Conservation (phyloP, 2,113 vertebrate species). For the Phasianus colchicus region DNA sequence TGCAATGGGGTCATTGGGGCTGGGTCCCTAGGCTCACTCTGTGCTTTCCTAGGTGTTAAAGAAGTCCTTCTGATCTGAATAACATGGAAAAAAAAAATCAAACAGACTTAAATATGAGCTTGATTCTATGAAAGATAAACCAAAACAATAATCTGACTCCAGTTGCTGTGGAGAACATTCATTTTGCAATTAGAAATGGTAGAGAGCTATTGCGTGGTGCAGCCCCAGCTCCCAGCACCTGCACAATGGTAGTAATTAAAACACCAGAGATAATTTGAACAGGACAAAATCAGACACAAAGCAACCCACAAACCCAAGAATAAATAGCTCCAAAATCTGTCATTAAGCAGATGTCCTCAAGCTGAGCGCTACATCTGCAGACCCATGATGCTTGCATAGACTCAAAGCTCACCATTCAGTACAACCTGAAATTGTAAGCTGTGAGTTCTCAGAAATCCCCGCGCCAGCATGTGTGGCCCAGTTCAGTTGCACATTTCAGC, state of each 20-base stretch:
- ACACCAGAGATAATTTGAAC: not conserved
- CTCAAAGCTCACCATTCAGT: not conserved
- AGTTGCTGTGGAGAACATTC: not conserved
- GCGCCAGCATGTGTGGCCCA: not conserved
- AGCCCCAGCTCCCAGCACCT: not conserved
- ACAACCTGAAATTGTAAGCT: not conserved
- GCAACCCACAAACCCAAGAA: not conserved
- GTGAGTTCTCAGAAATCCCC: not conserved
- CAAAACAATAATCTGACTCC: not conserved
- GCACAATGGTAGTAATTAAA: accelerated
- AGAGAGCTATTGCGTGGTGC: not conserved
- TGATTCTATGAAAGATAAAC: not conserved
- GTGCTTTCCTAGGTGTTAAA: not conserved
- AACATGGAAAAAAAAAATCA: not conserved
- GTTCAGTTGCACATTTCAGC: not conserved
- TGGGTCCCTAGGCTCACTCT: not conserved
- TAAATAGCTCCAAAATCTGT: not conserved
- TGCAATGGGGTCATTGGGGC: no score
- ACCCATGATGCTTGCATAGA: not conserved
- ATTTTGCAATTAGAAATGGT: not conserved
- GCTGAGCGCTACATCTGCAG: not conserved
- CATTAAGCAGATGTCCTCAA: not conserved
- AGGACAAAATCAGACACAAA: accelerated
- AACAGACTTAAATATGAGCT: not conserved
- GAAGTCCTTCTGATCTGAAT: not conserved